Evolutionary conservation across 2,113 vertebrate genomes (phyloP), one percentile per base, ranked within the genome.

Genomic region (Serinus canaria): DNA sequence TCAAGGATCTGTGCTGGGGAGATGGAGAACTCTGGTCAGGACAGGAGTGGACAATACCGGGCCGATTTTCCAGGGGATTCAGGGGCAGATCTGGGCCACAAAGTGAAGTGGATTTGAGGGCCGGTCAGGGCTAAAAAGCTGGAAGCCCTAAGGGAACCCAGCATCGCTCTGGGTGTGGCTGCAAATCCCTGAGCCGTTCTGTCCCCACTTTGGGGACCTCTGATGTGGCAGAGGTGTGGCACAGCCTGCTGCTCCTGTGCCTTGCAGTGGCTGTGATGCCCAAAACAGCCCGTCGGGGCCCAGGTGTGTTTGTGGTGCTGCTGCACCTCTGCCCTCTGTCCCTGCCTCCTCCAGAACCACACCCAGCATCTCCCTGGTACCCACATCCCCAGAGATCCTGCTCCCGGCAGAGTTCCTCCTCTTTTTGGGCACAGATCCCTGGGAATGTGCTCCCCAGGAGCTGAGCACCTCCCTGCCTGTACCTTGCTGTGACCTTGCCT

Each of bases 401-500:
- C 11, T 7, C 7, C 24, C 11, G 68, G 21, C 7, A 28, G 25
- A 13, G 3, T 25, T 62, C 52, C 28, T 53, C 17, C 52, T 53
- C 52, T 10, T 24, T n/a, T 16, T 9, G 59, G 68, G 39, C 15
- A 1, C 16, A 10, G 53, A 43, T 4, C n/a, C 0, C 0, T 13
- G 31, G 69, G 69, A 35, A 19, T 0, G 7, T 10, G 21, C 68
- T 86, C 30, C 21, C 33, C 0, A 1, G 37, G 55, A 53, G 31
- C 91, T 35, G 68, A 80, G 69, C 90, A 30, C 59, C 44, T 80
- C 30, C 10, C 21, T 10, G 69, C 66, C 5, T 14, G 70, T 66
- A 23, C 70, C 75, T 93, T 17, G 79, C 83, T 3, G 53, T 86
- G 86, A 66, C 93, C 91, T 92, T 91, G 83, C 68, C 64, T 87